Percentiles rank a stretch among this genome's conserved stretches.
Conservation (phyloP, 2,797 vertebrate species). For the Chromobotia macracanthus region DNA sequence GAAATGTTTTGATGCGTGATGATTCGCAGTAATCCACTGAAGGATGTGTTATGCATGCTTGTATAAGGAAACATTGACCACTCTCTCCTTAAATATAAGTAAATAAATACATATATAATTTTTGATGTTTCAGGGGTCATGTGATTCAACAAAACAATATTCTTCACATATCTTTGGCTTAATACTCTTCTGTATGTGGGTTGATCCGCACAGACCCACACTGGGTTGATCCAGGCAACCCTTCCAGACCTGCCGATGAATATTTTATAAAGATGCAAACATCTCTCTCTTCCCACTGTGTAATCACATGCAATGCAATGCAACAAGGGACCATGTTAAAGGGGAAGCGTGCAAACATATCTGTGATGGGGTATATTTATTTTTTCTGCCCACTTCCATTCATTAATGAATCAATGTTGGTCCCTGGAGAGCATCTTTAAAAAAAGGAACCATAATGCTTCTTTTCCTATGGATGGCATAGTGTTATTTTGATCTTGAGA, state of each 20-base stretch:
- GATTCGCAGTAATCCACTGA: conserved; percentile 26
- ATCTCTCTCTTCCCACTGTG: conserved; percentile 72
- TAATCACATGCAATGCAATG: conserved; percentile 79
- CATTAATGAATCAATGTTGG: conserved; percentile 80
- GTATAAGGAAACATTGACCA: conserved; percentile 2
- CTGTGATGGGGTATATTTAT: conserved; percentile 73
- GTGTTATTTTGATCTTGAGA: conserved; percentile 72
- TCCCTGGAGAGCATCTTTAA: conserved; percentile 72
- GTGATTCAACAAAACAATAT: conserved; percentile 32
- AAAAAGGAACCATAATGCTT: conserved; percentile 59
- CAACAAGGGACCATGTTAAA: conserved; percentile 74
- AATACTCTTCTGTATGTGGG: conserved; percentile 64
- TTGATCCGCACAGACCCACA: conserved; percentile 68
- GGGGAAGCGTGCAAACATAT: conserved; percentile 78
- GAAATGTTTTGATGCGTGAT: background rate
- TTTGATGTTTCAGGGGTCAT: conserved; percentile 21
- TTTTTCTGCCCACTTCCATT: conserved; percentile 75
- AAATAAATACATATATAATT: conserved; percentile 21
- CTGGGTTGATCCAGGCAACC: too few relatives aligned
- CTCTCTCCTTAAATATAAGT: background rate
- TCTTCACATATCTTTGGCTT: conserved; percentile 65
- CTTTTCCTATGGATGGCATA: conserved; percentile 55
- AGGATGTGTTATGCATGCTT: conserved; percentile 9
- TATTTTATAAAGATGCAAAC: conserved; percentile 85
- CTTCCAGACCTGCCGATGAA: conserved; percentile 75